phyloP scores from a whole-genome alignment of 2,888 invertebrate species.

The Laothoe populi region DNA sequence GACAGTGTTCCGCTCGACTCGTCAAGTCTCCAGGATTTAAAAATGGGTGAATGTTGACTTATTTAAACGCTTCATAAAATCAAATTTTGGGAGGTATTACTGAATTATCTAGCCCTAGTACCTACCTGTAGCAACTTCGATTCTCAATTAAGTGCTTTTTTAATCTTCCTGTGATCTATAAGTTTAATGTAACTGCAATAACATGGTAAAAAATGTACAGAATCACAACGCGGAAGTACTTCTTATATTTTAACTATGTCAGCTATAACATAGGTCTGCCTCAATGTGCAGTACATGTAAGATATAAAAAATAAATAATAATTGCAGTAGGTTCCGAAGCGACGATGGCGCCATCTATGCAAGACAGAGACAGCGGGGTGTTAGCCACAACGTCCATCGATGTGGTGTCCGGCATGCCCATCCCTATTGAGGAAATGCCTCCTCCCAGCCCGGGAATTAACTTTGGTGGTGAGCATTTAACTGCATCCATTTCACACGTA shows the following conservation, averaged over 20 bases:
- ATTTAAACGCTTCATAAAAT: no score
- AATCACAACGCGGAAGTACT: no score
- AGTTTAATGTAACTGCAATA: no score
- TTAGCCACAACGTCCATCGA: slow-evolving; percentile 67
- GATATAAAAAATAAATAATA: slow-evolving; percentile 4
- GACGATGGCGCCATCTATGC: slow-evolving; percentile 75
- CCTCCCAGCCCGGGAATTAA: slow-evolving; percentile 69
- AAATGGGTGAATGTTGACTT: slow-evolving; percentile 82
- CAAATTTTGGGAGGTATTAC: no score
- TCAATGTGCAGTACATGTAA: background rate
- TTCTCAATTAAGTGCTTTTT: no score
- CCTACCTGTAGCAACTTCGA: no score
- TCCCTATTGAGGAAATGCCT: slow-evolving; percentile 55
- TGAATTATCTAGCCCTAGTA: no score
- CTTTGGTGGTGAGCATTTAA: slow-evolving; percentile 59
- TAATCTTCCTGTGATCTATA: no score
- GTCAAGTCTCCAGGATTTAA: slow-evolving; percentile 92
- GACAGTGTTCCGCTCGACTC: slow-evolving; percentile 95
- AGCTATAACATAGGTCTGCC: no score
- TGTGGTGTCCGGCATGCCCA: slow-evolving; percentile 53
- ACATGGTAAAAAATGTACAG: no score
- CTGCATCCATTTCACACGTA: no score
- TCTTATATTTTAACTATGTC: no score
- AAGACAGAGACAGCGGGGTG: slow-evolving; percentile 69
- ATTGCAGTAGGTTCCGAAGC: slow-evolving; percentile 66